phyloP scores from a whole-genome alignment of 2,113 vertebrate genomes.

The Eptesicus fuscus region DNA sequence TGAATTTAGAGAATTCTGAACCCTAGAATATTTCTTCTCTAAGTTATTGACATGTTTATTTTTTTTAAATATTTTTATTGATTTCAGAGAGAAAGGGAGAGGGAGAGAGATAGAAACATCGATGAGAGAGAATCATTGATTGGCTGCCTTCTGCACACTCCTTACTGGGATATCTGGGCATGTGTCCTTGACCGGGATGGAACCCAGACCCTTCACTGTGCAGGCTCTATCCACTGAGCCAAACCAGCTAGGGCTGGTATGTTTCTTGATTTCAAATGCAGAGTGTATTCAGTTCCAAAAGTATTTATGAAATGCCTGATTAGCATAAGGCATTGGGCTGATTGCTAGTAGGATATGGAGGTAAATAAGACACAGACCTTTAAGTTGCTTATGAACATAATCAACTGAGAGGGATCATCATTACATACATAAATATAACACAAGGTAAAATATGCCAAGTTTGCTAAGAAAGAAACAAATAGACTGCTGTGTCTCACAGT shows the following conservation, averaged over 20 bases:
- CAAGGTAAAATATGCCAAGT: neutral
- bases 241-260: too few relatives aligned
- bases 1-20: slow-evolving; percentile 14
- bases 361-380: neutral
- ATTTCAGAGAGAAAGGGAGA: too few relatives aligned
- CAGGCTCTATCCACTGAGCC: too few relatives aligned
- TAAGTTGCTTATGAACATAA: neutral
- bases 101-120: too few relatives aligned
- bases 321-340: neutral
- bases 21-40: neutral
- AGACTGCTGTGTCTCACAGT: neutral
- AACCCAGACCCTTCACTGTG: too few relatives aligned
- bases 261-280: neutral
- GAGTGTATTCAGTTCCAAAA: neutral
- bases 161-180: too few relatives aligned
- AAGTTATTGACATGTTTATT: neutral
- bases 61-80: too few relatives aligned
- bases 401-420: neutral
- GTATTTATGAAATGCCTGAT: neutral
- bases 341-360: neutral
- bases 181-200: too few relatives aligned
- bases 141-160: too few relatives aligned
- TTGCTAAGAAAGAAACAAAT: neutral
- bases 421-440: neutral
- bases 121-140: too few relatives aligned